A percentile compares a stretch with the other conserved stretches of the same genome.
Conservation (phyloP, 2,797 vertebrate species). For the Oreonectes daqikongensis region DNA sequence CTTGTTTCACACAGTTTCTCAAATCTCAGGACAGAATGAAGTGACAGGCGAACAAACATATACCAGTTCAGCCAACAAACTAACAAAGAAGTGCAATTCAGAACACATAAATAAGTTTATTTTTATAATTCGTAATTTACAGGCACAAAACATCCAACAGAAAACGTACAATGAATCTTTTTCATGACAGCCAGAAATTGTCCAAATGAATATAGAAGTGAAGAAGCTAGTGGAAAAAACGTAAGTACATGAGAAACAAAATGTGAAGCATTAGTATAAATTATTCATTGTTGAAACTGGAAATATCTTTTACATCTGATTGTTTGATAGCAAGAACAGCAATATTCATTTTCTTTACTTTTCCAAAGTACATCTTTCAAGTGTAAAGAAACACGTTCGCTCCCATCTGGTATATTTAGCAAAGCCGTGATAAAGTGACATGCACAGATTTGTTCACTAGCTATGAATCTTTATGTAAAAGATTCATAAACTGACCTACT, state of each 20-base stretch:
- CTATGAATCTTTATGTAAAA: neutral
- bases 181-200: slow-evolving; percentile 36
- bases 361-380: neutral
- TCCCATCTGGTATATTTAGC: neutral
- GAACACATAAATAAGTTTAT: slow-evolving; percentile 51
- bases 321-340: neutral
- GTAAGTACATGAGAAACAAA: slow-evolving; percentile 30
- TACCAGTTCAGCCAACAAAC: slow-evolving; percentile 5
- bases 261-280: slow-evolving; percentile 5
- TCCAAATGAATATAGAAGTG: slow-evolving; percentile 55
- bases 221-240: slow-evolving; percentile 48
- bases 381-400: neutral
- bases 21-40: slow-evolving; percentile 31
- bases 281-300: neutral
- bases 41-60: neutral
- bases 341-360: neutral
- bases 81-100: neutral
- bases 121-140: slow-evolving; percentile 58
- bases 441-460: slow-evolving; percentile 3
- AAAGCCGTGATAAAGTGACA: slow-evolving; percentile 10
- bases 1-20: slow-evolving; percentile 42
- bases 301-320: neutral
- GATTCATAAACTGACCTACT: neutral
- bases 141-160: slow-evolving; percentile 61
- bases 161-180: slow-evolving; percentile 46